Percentiles rank a stretch among this genome's conserved stretches.
Conservation (phyloP, 92 coral and sea anemone genomes). For the Pocillopora meandrina region DNA sequence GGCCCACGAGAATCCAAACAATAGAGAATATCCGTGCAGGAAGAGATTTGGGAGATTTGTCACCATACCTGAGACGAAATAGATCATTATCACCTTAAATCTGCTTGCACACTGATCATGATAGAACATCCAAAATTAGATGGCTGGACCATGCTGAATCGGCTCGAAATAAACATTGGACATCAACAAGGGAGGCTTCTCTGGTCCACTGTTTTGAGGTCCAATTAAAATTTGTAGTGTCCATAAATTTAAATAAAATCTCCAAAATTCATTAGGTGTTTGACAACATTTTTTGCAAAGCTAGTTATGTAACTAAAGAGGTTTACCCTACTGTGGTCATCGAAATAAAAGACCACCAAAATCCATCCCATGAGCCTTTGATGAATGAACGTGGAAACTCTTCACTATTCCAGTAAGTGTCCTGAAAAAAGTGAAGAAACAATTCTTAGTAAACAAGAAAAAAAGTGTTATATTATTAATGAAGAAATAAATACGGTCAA, state of each 20-base stretch:
- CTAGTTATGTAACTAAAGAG: background rate
- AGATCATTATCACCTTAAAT: background rate
- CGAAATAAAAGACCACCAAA: constrained; percentile 58
- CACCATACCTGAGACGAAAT: constrained; percentile 19
- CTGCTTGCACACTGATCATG: too few species aligned
- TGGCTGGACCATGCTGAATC: too few species aligned
- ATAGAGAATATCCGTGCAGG: constrained; percentile 42
- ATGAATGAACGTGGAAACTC: constrained; percentile 44
- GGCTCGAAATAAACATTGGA: too few species aligned
- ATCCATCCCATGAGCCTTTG: constrained; percentile 49
- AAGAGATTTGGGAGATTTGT: constrained; percentile 36
- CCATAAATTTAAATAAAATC: too few species aligned
- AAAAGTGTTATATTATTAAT: background rate
- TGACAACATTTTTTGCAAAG: background rate
- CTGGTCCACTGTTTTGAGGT: too few species aligned
- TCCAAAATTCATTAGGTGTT: background rate
- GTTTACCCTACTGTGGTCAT: constrained; percentile 56
- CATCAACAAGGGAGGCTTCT: too few species aligned
- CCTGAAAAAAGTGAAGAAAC: background rate
- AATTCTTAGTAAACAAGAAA: background rate
- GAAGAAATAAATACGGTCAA: background rate
- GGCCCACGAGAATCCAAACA: constrained; percentile 35
- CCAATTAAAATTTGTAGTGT: too few species aligned
- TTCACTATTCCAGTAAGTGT: constrained; percentile 36
- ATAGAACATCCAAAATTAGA: too few species aligned